Percentiles rank a stretch among this genome's conserved stretches.
Conservation (phyloP, 2,113 vertebrate species). For the Anhinga anhinga region DNA sequence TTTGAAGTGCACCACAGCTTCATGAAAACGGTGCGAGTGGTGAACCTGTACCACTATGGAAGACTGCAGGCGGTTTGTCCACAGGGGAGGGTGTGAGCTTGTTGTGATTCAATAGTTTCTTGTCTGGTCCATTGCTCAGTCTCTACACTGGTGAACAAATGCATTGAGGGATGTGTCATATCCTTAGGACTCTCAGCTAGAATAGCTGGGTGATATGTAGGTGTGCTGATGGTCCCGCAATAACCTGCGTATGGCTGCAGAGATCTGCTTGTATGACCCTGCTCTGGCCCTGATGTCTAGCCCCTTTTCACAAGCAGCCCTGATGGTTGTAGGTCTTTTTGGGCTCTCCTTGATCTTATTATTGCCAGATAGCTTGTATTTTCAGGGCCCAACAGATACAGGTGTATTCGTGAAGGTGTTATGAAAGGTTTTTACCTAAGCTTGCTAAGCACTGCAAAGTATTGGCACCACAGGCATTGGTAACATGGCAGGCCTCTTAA, state of each 20-base stretch:
- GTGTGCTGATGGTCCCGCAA: not conserved
- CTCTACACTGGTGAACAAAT: not conserved
- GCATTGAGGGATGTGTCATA: not conserved
- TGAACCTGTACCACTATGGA: not conserved
- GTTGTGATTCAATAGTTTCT: not conserved
- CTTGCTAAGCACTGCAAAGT: not conserved
- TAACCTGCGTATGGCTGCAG: not conserved
- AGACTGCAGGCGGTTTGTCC: not conserved
- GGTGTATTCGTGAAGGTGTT: not conserved
- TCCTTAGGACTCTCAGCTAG: not conserved
- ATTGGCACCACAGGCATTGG: not conserved
- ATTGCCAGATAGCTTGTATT: not conserved
- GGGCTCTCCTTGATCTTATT: not conserved
- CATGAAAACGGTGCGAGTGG: too few relatives aligned
- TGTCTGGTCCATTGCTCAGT: not conserved
- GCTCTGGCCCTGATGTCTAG: fast-evolving
- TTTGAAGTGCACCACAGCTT: not conserved
- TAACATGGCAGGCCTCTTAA: not conserved
- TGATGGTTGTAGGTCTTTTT: not conserved
- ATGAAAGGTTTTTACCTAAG: not conserved
- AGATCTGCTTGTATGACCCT: not conserved
- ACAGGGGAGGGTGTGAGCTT: not conserved
- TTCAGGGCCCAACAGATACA: not conserved
- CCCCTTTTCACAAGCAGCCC: not conserved
- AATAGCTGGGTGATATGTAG: not conserved